These are phyloP conservation scores for Lepus timidus DNA, from an alignment of 2,113 vertebrate species.

Conservation along the genomic window DNA sequence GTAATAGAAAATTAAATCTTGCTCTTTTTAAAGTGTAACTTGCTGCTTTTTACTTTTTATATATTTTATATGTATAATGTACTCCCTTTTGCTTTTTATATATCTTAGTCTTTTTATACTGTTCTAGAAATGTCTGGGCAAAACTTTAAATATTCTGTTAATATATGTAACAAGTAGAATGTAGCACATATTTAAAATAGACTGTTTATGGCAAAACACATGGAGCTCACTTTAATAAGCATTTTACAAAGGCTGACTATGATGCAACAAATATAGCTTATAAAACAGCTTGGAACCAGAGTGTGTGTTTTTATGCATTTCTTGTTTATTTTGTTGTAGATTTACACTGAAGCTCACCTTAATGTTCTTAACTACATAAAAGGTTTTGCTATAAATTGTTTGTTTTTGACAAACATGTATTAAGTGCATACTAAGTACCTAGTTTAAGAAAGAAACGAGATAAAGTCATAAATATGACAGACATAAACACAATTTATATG, in stretches of 20 bases:
- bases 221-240: conserved; percentile 60
- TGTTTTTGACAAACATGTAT: conserved; percentile 52
- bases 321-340: conserved; percentile 62
- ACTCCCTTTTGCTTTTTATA: neutral
- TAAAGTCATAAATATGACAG: neutral
- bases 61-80: no score
- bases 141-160: conserved; percentile 44
- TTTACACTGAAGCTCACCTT: conserved; percentile 45
- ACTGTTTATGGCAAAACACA: conserved; percentile 65
- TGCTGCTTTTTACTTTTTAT: neutral
- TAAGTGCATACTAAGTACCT: conserved; percentile 9
- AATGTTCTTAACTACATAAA: conserved; percentile 39
- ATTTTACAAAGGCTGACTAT: conserved; percentile 43
- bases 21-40: conserved; percentile 8
- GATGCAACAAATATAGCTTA: conserved; percentile 64
- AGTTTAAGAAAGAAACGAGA: neutral
- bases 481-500: neutral
- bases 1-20: conserved; percentile 48
- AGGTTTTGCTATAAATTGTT: neutral
- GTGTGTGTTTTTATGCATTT: conserved; percentile 59
- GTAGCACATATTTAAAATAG: conserved; percentile 69
- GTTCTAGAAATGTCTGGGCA: neutral
- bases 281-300: conserved; percentile 59
- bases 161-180: conserved; percentile 38
- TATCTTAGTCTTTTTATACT: conserved; percentile 38